Base-by-base conservation (phyloP, 1,140 invertebrate species). In the Zaprionus ornatus region DNA sequence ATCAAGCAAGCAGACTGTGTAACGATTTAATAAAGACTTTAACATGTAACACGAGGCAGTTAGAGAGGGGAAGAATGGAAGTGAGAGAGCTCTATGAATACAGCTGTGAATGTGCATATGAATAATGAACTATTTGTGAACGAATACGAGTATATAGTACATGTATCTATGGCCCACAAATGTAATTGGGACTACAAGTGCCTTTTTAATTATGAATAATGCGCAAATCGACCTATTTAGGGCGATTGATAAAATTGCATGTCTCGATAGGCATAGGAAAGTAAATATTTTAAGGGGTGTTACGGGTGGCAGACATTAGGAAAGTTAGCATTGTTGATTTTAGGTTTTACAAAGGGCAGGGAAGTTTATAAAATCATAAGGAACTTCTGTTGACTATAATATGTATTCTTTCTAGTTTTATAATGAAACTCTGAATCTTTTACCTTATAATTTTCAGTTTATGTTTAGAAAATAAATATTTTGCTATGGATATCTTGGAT, bases 11-110 rank as follows among this genome's bases (percentile, higher is more conserved):
- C 69, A 52, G 77, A 75, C 79, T 83, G 70, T 76, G 79, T 85
- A 90, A 90, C 86, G 85, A 90, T 90, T 91, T 91, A 84, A 91
- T 91, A 88, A 91, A 91, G 45, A 50, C 80, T 82, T 80, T 69
- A 77, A 71, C 68, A 54, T 69, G 80, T 84, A 91, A 91, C 90
- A 72, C 64, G 80, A 86, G 73, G 61, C 90, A 80, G 81, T 91
- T 79, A 79, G 74, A 78, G 35, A 54, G 70, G 57, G 68, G 79
- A 65, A 74, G 84, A 74, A 72, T 66, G 74, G 32, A 4, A 63
- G 29, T 6, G 40, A 56, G 35, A 59, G 61, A 32, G 48, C 21
- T 74, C 60, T 68, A 68, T 61, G 37, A 48, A 12, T 50, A 35
- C 37, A 50, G 45, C 45, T 50, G 45, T 23, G 19, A 27, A 27